These are phyloP conservation scores for Brachyhypopomus occidentalis DNA, from an alignment of 2,113 vertebrate genomes.

Conservation along the genomic window DNA sequence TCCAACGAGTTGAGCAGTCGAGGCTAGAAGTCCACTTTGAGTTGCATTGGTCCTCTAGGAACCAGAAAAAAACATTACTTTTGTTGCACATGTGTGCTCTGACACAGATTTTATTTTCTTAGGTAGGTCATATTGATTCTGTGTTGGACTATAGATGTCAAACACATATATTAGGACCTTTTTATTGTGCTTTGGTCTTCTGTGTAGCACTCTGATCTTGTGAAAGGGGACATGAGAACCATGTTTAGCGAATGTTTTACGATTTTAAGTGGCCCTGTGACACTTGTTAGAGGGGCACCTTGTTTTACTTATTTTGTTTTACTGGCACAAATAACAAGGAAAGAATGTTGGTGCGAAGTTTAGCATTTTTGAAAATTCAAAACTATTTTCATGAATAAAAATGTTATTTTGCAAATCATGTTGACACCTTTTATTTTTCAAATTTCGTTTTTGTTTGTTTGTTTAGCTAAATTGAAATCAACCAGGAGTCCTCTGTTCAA, in stretches of 20 bases:
- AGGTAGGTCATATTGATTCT: conserved; percentile 57
- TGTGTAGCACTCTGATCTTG: conserved; percentile 92
- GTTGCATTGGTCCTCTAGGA: conserved; percentile 65
- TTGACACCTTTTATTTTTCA: conserved; percentile 66
- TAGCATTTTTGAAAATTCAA: conserved; percentile 40
- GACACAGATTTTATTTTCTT: conserved; percentile 18
- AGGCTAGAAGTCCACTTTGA: conserved; percentile 52
- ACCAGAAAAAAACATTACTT: conserved; percentile 32
- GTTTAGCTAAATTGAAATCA: conserved; percentile 73
- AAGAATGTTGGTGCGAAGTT: conserved; percentile 88
- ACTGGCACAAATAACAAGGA: conserved; percentile 92
- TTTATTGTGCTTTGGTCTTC: conserved; percentile 70
- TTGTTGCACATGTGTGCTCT: conserved; percentile 27
- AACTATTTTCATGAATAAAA: conserved; percentile 72
- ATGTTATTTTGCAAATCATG: conserved; percentile 72
- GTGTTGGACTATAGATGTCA: conserved; percentile 80
- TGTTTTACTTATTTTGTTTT: conserved; percentile 73
- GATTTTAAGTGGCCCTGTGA: conserved; percentile 78
- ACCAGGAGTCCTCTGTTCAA: conserved; percentile 73
- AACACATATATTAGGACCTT: conserved; percentile 85
- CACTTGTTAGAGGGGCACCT: conserved; percentile 89
- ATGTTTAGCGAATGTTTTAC: conserved; percentile 76
- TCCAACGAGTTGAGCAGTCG: conserved; percentile 72
- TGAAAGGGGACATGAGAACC: conserved; percentile 66
- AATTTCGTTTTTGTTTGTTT: conserved; percentile 15